Conservation (phyloP, 2,113 vertebrate genomes). For the Caretta caretta region DNA sequence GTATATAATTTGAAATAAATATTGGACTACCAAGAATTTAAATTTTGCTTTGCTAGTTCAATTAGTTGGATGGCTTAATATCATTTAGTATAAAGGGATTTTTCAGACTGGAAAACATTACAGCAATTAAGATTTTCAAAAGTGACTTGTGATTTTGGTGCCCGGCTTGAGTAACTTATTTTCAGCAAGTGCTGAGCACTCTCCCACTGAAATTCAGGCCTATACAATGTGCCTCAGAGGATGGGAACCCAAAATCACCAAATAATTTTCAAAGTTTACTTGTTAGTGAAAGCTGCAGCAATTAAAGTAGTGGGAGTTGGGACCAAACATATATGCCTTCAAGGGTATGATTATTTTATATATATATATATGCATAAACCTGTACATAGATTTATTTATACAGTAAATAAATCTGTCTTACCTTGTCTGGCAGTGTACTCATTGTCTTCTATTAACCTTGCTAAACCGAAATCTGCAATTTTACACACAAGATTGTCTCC, state of each 20-base stretch:
- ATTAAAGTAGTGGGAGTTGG: neutral
- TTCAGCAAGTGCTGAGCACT: neutral
- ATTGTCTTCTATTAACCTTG: slow-evolving; percentile 97
- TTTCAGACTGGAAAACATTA: neutral
- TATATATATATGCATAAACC: neutral
- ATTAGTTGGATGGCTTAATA: neutral
- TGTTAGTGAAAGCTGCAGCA: neutral
- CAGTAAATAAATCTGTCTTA: slow-evolving; percentile 62
- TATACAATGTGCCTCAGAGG: neutral
- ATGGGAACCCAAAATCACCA: neutral
- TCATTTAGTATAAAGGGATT: neutral
- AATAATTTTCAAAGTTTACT: neutral
- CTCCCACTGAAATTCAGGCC: neutral
- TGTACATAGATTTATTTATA: neutral
- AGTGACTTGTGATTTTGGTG: neutral
- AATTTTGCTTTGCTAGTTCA: neutral
- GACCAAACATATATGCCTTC: neutral
- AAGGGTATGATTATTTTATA: neutral
- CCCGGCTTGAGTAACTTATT: neutral
- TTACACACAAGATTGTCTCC: slow-evolving; percentile 96
- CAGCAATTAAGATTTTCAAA: neutral
- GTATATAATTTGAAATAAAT: neutral
- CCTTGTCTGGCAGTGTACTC: slow-evolving; percentile 97
- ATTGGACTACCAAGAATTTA: neutral
- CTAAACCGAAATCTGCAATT: slow-evolving; percentile 97